phyloP scores from a whole-genome alignment of 2,113 vertebrate species.

The Ochotona princeps region DNA sequence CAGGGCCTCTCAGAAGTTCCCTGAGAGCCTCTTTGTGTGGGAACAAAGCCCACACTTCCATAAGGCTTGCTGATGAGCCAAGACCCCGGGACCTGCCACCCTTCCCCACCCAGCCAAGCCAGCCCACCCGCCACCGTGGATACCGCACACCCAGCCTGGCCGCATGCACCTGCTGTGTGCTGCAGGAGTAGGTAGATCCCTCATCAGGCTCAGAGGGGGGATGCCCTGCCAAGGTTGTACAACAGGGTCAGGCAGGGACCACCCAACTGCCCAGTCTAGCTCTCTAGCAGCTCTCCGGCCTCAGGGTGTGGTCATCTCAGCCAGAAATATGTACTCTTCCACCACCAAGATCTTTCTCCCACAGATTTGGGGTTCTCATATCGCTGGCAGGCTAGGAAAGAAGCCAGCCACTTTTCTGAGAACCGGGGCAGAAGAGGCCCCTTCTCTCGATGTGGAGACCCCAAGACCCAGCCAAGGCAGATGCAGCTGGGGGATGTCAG shows the following conservation, averaged over 20 bases:
- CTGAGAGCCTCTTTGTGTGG: conserved; percentile 60
- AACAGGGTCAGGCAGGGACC: background rate
- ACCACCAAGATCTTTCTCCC: background rate
- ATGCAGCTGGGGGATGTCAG: background rate
- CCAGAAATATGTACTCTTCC: background rate
- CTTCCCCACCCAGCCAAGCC: no score
- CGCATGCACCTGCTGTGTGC: no score
- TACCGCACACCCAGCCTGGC: no score
- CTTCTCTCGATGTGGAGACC: background rate
- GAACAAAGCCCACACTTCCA: conserved; percentile 58
- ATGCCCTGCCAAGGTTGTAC: background rate
- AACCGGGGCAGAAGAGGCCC: background rate
- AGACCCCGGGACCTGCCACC: background rate
- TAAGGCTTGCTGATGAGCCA: conserved; percentile 58
- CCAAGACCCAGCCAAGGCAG: background rate
- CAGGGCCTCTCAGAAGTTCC: conserved; percentile 61
- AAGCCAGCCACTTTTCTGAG: background rate
- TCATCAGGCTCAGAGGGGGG: background rate
- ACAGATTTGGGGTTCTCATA: no score
- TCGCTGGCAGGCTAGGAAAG: fast-evolving
- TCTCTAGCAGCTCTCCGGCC: no score
- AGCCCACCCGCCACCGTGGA: no score
- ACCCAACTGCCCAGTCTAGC: no score
- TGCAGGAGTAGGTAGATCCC: no score
- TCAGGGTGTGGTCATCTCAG: fast-evolving